Percentiles rank a stretch among this genome's conserved stretches.
Evolutionary conservation across 2,113 vertebrate genomes (phyloP).

Genomic region (Leptocoma aspasia): DNA sequence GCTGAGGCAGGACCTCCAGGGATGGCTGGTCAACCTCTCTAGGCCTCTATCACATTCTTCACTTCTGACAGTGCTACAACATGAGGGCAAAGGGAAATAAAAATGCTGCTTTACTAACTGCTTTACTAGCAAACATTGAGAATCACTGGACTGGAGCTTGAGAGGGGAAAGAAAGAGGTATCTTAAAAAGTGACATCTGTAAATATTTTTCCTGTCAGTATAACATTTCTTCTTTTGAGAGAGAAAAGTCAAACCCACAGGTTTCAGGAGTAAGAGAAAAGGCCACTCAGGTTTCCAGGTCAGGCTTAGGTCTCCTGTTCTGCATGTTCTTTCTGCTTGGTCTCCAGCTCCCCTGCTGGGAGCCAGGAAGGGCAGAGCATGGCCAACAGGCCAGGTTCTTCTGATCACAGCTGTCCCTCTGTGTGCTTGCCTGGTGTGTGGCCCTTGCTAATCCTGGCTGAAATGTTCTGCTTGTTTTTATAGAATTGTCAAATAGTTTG

Average conservation of each 20-base stretch:
- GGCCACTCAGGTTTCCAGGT: background rate
- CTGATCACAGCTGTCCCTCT: background rate
- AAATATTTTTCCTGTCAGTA: background rate
- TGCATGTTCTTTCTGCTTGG: background rate
- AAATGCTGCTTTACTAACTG: background rate
- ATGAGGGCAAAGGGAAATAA: background rate
- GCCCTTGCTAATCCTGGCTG: conserved; percentile 45
- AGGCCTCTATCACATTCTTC: background rate
- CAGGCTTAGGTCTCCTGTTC: background rate
- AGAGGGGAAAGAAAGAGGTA: background rate
- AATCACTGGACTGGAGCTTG: background rate
- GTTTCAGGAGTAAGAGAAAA: background rate
- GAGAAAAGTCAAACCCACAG: background rate
- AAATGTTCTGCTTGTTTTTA: conserved; percentile 57
- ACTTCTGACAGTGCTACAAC: background rate
- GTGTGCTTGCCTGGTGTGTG: conserved; percentile 11
- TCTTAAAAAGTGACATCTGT: background rate
- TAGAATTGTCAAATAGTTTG: background rate
- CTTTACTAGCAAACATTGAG: background rate
- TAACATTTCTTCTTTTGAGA: conserved; percentile 9
- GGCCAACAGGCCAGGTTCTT: background rate
- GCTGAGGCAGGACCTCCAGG: background rate
- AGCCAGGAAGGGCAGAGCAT: background rate
- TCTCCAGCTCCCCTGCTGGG: background rate
- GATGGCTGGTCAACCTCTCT: rapidly evolving